Conservation (phyloP, 2,797 vertebrate genomes). For the Tauraco hartlaubi region DNA sequence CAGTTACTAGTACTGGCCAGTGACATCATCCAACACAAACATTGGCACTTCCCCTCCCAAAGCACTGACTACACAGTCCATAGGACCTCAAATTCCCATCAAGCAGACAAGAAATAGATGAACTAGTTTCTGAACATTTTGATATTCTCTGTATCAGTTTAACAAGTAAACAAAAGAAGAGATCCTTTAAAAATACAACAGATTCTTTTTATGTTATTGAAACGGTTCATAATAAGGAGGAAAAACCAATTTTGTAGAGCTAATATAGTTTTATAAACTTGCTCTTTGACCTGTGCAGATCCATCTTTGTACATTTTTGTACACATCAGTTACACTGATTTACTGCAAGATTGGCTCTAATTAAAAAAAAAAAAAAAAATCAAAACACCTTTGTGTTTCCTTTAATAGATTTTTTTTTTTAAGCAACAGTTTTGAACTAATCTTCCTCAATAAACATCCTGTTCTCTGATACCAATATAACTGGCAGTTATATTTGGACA, state of each 20-base stretch:
- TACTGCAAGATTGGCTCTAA: neutral
- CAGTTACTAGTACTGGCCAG: neutral
- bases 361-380: neutral
- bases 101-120: neutral
- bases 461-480: neutral
- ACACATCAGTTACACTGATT: neutral
- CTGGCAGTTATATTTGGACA: slow-evolving; percentile 17
- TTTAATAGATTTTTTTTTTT: neutral
- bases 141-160: neutral
- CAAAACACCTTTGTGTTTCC: neutral
- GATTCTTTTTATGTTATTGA: neutral
- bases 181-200: neutral
- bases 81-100: neutral
- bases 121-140: neutral
- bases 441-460: neutral
- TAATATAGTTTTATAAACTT: neutral
- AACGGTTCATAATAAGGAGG: neutral
- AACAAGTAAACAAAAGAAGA: neutral
- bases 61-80: neutral
- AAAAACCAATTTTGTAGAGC: neutral
- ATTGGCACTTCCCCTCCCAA: neutral
- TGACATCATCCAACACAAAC: neutral
- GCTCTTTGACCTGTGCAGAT: neutral
- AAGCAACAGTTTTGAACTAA: slow-evolving; percentile 5
- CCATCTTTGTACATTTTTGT: neutral